Evolutionary conservation across 2,888 invertebrate genomes (phyloP).

Genomic region (Drosophila bunnanda): DNA sequence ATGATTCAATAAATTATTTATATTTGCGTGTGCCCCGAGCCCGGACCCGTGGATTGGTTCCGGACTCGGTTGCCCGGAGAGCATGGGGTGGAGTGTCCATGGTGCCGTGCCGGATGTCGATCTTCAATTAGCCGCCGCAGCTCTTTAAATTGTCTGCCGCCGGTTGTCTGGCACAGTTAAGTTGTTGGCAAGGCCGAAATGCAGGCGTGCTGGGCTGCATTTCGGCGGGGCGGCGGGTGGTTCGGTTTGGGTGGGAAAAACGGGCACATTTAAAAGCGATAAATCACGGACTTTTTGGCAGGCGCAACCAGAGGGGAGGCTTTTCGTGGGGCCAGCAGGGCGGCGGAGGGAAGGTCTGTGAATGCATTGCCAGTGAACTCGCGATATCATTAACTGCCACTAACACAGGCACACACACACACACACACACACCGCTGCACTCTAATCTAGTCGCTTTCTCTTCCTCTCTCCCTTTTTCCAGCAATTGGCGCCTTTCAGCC

Average conservation of each 20-base stretch:
- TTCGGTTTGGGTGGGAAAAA: conserved; percentile 6
- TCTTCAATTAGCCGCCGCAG: conserved; percentile 71
- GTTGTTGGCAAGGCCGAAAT: conserved; percentile 40
- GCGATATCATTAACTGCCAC: conserved; percentile 74
- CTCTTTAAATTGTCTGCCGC: conserved; percentile 54
- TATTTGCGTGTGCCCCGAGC: conserved; percentile 67
- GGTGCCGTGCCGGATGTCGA: conserved; percentile 46
- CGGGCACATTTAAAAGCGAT: conserved; percentile 76
- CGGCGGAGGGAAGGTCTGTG: conserved; percentile 2
- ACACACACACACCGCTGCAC: conserved; percentile 33
- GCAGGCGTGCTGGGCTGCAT: conserved; percentile 13
- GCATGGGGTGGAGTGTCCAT: not conserved
- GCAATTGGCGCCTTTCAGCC: conserved; percentile 91
- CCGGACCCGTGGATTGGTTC: not conserved
- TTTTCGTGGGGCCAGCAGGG: not conserved
- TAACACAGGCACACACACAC: conserved; percentile 35
- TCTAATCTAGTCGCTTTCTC: conserved; percentile 40
- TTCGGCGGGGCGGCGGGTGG: conserved; percentile 6
- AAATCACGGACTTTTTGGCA: conserved; percentile 76
- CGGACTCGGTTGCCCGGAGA: conserved; percentile 4
- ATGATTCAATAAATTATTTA: conserved; percentile 82
- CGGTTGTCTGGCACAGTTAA: conserved; percentile 47
- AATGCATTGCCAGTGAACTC: conserved; percentile 37
- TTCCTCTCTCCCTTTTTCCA: conserved; percentile 80
- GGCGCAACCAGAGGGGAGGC: conserved; percentile 41